Conservation (phyloP, 2,113 vertebrate species). For the Salminus brasiliensis region DNA sequence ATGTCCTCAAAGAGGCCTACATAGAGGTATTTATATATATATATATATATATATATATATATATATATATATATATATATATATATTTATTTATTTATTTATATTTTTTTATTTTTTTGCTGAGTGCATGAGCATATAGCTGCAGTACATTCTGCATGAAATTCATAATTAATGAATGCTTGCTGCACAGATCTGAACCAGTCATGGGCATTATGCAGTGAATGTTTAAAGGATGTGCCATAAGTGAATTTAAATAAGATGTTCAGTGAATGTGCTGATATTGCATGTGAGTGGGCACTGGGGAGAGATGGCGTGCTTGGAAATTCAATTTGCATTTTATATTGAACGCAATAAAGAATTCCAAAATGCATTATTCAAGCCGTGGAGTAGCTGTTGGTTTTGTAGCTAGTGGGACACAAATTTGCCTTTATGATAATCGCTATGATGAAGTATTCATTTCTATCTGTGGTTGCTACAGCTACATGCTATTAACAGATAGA, state of each 20-base stretch:
- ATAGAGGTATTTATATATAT: too few species aligned
- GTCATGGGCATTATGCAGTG: slow-evolving; percentile 23
- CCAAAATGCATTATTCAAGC: neutral
- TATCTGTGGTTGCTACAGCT: neutral
- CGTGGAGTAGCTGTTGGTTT: neutral
- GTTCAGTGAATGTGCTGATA: neutral
- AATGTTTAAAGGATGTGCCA: too few species aligned
- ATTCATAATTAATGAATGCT: slow-evolving; percentile 34
- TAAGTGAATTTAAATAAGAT: neutral
- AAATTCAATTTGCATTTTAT: neutral
- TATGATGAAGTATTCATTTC: neutral
- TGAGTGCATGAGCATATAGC: neutral
- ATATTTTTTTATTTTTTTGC: neutral
- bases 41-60: too few species aligned
- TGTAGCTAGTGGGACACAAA: neutral
- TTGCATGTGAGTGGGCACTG: neutral
- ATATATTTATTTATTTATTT: neutral
- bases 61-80: too few species aligned
- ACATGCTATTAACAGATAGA: neutral
- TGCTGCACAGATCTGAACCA: slow-evolving; percentile 37
- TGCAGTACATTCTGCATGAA: neutral
- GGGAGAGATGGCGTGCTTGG: neutral
- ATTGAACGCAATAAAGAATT: neutral
- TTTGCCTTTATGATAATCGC: neutral
- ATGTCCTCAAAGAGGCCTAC: neutral